Evolutionary conservation across 2,113 vertebrate species (phyloP), one percentile per base, ranked within the genome.

Genomic region (Strigops habroptila): DNA sequence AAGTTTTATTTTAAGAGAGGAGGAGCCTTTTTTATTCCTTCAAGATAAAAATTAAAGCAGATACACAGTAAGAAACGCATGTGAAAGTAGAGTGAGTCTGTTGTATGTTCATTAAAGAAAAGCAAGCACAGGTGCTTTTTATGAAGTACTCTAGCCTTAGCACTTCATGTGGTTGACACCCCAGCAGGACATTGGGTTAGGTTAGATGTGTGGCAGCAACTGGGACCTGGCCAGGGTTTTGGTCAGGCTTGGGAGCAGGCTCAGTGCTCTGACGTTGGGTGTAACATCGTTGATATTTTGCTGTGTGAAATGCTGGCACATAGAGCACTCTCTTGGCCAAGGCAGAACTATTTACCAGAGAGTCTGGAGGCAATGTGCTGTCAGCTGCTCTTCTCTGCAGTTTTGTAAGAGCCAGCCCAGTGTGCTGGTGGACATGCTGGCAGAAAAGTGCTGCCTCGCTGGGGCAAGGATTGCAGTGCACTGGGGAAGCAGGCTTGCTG

Each of bases 111-210:
- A 28, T 67, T 80, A 10, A 39, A 52, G 71, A 73, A 41, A 68
- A 33, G n/a, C 11, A 60, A 75, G 62, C 6, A 2, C 39, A 52
- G 24, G 14, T 68, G 27, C 4, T 2, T 63, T 63, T 75, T 75
- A 49, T n/a, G 31, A 37, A 44, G 51, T 52, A 15, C 35, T 57
- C 43, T 65, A 55, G 48, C 27, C 48, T 35, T 64, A 87, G 37
- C 46, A 12, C 25, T 67, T 30, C 0, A 0, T 64, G 14, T 49
- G 5, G 3, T 11, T 3, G 10, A 21, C 52, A n/a, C 7, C 57
- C 53, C 31, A 46, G n/a, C 33, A 63, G 55, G 63, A 19, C 31
- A 1, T 0, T 2, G 2, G 12, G 10, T 19, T 69, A 46, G 16
- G 3, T 48, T 59, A 12, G 28, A 13, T 14, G 15, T 31, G 41